Percentiles rank a stretch among this genome's conserved stretches.
Conservation (phyloP, 1,140 invertebrate species). For the Leptinotarsa undecemlineata region DNA sequence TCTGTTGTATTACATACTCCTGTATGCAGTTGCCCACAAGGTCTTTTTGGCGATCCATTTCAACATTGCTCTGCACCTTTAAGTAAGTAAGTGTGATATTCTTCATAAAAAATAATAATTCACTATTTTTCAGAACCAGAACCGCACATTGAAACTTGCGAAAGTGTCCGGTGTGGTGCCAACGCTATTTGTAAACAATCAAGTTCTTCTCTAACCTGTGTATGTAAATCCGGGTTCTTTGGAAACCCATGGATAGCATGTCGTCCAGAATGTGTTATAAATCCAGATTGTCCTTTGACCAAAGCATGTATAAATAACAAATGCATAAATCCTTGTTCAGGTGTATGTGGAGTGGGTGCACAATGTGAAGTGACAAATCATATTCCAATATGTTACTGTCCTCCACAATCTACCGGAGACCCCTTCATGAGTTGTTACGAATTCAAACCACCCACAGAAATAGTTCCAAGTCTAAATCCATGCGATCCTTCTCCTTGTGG, state of each 20-base stretch:
- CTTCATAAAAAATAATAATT: not conserved
- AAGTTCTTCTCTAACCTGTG: constrained; percentile 63
- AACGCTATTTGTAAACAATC: constrained; percentile 72
- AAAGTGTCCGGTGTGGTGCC: constrained; percentile 68
- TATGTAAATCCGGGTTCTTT: constrained; percentile 68
- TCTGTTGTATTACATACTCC: constrained; percentile 75
- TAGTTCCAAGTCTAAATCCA: constrained; percentile 57
- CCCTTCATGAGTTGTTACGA: constrained; percentile 75
- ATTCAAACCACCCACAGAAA: constrained; percentile 56
- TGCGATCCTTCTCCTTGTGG: constrained; percentile 80
- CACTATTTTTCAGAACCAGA: constrained; percentile 48
- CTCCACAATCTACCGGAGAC: constrained; percentile 73
- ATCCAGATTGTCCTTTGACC: constrained; percentile 71
- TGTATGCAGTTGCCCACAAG: constrained; percentile 73
- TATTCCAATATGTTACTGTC: constrained; percentile 77
- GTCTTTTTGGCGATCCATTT: constrained; percentile 80
- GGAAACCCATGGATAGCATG: constrained; percentile 77
- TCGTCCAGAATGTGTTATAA: constrained; percentile 77
- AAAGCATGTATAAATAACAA: constrained; percentile 77
- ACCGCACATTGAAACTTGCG: constrained; percentile 66
- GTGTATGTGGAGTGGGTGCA: constrained; percentile 76
- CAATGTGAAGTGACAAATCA: constrained; percentile 78
- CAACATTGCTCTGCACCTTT: constrained; percentile 68
- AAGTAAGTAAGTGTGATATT: constrained; percentile 50
- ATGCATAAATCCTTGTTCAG: constrained; percentile 77